Conservation (phyloP, 2,797 vertebrate species). For the Acanthornis magna region DNA sequence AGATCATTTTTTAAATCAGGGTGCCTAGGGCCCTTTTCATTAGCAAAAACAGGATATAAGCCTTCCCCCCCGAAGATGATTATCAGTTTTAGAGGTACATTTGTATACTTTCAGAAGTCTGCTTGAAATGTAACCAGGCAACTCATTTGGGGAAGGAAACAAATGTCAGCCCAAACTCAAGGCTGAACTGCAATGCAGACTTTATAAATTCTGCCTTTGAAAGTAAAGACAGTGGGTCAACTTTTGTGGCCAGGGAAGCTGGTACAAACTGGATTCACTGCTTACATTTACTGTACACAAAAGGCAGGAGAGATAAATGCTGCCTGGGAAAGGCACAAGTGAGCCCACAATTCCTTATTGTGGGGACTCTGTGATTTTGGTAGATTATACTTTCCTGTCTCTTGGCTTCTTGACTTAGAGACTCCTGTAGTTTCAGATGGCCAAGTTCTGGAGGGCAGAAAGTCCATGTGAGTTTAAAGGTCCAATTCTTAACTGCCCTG, state of each 20-base stretch:
- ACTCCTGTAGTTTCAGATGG: not conserved
- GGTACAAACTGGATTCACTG: not conserved
- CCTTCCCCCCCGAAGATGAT: constrained; percentile 22
- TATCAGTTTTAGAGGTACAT: constrained; percentile 54
- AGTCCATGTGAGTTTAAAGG: not conserved
- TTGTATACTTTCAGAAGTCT: constrained; percentile 51
- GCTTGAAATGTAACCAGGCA: constrained; percentile 43
- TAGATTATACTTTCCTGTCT: not conserved
- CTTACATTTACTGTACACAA: not conserved
- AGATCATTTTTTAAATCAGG: constrained; percentile 62
- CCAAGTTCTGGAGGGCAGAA: not conserved
- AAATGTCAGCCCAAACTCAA: constrained; percentile 37
- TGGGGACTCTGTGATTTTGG: not conserved
- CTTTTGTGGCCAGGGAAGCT: not conserved
- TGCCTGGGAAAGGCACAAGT: not conserved
- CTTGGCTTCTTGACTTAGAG: not conserved
- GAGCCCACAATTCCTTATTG: not conserved
- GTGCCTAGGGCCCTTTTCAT: constrained; percentile 55
- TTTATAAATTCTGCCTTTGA: constrained; percentile 10
- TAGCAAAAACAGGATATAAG: constrained; percentile 56
- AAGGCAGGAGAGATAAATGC: not conserved
- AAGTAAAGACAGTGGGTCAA: constrained; percentile 5
- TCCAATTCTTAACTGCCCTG: not conserved
- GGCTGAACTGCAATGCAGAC: not conserved
- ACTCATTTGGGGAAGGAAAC: constrained; percentile 44